phyloP scores from a whole-genome alignment of 2,113 vertebrate genomes.

The Labeo rohita region DNA sequence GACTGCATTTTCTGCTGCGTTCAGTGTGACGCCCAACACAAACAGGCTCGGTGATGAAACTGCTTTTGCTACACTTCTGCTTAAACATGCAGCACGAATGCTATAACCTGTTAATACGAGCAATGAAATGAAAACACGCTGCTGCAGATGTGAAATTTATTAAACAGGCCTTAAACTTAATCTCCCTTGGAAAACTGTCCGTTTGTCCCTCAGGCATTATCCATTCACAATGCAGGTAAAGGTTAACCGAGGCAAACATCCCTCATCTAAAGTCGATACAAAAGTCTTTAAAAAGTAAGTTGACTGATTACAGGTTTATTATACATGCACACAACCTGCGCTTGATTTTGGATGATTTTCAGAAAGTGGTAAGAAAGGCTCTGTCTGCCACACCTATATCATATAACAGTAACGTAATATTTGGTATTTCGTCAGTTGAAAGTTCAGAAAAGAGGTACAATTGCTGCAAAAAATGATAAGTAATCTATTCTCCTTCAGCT shows the following conservation, averaged over 20 bases:
- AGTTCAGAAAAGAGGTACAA: not conserved
- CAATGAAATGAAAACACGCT: not conserved
- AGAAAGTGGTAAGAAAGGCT: conserved; percentile 35
- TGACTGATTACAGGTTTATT: not conserved
- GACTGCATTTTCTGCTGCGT: not conserved
- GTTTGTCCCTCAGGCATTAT: not conserved
- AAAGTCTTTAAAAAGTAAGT: conserved; percentile 6
- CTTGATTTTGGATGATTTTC: not conserved
- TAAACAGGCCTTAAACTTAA: not conserved
- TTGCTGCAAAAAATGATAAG: not conserved
- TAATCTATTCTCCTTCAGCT: not conserved
- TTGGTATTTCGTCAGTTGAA: conserved; percentile 29
- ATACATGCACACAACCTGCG: conserved; percentile 19
- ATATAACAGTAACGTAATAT: conserved; percentile 56
- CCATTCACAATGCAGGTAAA: not conserved
- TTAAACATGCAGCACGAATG: not conserved
- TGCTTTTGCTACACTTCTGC: not conserved
- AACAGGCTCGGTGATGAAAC: not conserved
- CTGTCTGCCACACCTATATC: conserved; percentile 49
- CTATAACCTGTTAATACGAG: conserved; percentile 1
- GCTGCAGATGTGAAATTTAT: not conserved
- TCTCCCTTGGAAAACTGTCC: conserved; percentile 3
- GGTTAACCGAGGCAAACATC: not conserved
- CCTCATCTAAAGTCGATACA: not conserved
- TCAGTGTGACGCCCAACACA: not conserved